Evolutionary conservation across 2,797 vertebrate genomes (phyloP).

Genomic region (Phoxinus dragarum): DNA sequence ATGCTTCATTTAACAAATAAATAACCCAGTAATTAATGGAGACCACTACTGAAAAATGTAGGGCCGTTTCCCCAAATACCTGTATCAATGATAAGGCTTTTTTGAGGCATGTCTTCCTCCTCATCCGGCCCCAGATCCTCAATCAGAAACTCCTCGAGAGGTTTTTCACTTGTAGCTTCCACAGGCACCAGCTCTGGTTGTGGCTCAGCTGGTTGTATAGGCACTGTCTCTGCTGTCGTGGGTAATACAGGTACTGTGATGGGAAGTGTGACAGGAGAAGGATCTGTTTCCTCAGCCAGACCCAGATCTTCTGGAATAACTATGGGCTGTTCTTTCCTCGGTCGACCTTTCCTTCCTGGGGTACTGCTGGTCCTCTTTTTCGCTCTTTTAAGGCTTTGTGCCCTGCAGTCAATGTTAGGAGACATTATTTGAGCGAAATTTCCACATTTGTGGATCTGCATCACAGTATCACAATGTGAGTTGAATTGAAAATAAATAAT

Average conservation of each 20-base stretch:
- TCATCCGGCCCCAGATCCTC: constrained; percentile 75
- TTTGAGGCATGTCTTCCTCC: constrained; percentile 59
- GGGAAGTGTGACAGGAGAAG: constrained; percentile 20
- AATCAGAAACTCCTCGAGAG: constrained; percentile 67
- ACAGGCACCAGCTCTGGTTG: constrained; percentile 23
- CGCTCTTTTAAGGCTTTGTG: constrained; percentile 73
- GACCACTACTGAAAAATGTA: neutral
- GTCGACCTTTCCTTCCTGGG: constrained; percentile 67
- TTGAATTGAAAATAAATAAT: neutral
- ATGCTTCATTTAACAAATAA: neutral
- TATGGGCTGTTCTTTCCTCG: constrained; percentile 58
- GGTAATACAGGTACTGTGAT: constrained; percentile 17
- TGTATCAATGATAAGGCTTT: constrained; percentile 51
- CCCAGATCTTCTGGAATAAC: constrained; percentile 45
- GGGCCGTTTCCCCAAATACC: constrained; percentile 65
- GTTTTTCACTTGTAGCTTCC: constrained; percentile 54
- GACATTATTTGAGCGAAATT: constrained; percentile 1
- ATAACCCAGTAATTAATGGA: neutral
- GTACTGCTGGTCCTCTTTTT: constrained; percentile 67
- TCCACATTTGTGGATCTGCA: neutral
- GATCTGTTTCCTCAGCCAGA: constrained; percentile 40
- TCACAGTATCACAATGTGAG: neutral
- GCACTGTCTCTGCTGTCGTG: neutral
- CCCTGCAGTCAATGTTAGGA: constrained; percentile 67
- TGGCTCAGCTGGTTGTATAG: neutral